A percentile compares a stretch with the other conserved stretches of the same genome.
phyloP scores from a whole-genome alignment of 2,888 invertebrate genomes.

The Hypercompe scribonia region DNA sequence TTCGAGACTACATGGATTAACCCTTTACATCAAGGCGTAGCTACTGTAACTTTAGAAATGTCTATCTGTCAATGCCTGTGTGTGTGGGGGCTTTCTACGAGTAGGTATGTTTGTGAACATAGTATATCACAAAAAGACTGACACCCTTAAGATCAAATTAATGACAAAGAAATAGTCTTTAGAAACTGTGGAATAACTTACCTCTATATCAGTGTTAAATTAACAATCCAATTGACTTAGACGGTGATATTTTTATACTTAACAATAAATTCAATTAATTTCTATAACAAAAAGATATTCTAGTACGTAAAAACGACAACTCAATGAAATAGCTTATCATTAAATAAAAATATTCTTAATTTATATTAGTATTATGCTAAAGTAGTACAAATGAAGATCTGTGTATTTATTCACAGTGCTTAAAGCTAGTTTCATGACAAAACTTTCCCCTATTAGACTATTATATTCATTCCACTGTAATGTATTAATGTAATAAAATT shows the following conservation, averaged over 20 bases:
- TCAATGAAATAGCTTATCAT: no score
- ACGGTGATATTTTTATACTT: no score
- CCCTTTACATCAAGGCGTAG: neutral
- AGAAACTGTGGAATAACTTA: neutral
- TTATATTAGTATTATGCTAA: no score
- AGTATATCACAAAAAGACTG: neutral
- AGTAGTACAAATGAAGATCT: neutral
- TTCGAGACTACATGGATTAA: neutral
- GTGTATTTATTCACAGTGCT: neutral
- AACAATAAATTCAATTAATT: no score
- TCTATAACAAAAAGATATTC: no score
- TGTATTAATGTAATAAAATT: slow-evolving; percentile 1
- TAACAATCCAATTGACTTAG: no score
- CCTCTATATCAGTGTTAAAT: no score
- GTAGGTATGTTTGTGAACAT: neutral
- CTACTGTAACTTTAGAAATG: neutral
- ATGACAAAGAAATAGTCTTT: neutral
- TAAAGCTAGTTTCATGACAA: neutral
- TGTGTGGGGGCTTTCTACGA: neutral
- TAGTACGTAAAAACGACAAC: no score
- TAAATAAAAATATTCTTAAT: no score
- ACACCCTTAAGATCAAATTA: neutral
- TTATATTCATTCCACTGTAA: neutral
- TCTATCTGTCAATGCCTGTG: neutral
- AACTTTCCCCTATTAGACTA: neutral